Evolutionary conservation across 2,113 vertebrate genomes (phyloP), one percentile per base, ranked within the genome.

Genomic region (Catharus fuscescens): DNA sequence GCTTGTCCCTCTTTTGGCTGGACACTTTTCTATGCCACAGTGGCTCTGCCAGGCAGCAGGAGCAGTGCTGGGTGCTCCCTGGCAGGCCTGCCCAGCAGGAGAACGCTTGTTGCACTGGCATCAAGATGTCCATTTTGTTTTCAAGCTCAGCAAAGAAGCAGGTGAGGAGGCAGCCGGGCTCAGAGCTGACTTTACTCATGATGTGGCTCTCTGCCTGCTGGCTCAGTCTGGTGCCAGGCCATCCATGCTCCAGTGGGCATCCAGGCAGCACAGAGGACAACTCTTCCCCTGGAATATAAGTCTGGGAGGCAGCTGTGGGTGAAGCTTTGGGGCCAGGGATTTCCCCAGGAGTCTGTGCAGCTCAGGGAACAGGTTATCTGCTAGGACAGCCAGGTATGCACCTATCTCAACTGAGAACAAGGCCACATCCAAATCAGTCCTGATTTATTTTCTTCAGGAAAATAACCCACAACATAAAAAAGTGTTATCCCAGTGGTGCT

Each of bases 131-230:
- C 36, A 6, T 67, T 90, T 65, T n/a, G 8, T 52, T 77, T 64
- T 44, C 38, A 52, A 23, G 57, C 38, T 61, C 64, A 48, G 59
- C 50, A 31, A 44, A 77, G 38, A 11, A 65, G 48, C 26, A 40
- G 65, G 53, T 2, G 18, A 53, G 57, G 66, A 86, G 62, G 67
- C 76, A 95, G 59, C 66, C 53, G 36, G 66, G 53, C 59, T 86
- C 50, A 15, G 36, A 67, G 44, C 13, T 32, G 65, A 21, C 65
- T 59, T 60, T 7, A 7, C 34, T 29, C 0, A 0, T 25, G 32
- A 45, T 31, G 38, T 36, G 70, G 73, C 47, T 91, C 47, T 91
- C n/a, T 73, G 52, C 64, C 78, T 64, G 69, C 52, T 5, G 8
- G 48, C 69, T 50, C 4, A 2, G 13, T 5, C 31, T 40, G 36